Percentiles rank a stretch among this genome's conserved stretches.
Conservation (phyloP, 2,797 vertebrate genomes). For the Manis crassicaudata region DNA sequence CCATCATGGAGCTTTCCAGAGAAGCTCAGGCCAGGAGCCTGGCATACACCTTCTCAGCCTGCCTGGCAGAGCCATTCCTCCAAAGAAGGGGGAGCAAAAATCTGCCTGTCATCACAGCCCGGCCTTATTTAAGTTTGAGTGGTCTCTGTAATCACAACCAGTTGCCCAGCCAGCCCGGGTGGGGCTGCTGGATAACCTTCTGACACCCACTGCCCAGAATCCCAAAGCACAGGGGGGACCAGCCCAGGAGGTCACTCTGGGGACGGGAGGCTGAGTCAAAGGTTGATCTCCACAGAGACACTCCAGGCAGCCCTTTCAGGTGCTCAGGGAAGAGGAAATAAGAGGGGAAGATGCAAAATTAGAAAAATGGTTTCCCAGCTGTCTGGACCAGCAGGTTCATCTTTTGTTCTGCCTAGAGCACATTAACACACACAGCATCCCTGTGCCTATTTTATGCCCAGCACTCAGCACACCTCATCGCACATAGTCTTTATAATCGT, state of each 20-base stretch:
- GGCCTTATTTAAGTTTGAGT: constrained; percentile 60
- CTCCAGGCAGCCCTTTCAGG: background rate
- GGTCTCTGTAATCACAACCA: constrained; percentile 61
- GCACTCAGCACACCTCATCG: background rate
- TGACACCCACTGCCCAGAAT: constrained; percentile 9
- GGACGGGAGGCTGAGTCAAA: background rate
- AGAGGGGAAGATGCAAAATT: background rate
- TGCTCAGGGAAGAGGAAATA: background rate
- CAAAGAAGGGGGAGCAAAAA: constrained; percentile 44
- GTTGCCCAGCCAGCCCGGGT: constrained; percentile 60
- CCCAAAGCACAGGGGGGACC: constrained; percentile 62
- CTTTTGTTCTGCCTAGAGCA: background rate
- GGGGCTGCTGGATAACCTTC: constrained; percentile 46
- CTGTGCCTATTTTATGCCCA: background rate
- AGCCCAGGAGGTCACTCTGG: background rate
- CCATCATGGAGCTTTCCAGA: too few relatives aligned
- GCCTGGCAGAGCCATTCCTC: background rate
- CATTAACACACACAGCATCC: too few relatives aligned
- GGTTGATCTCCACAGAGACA: background rate
- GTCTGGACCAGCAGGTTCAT: background rate
- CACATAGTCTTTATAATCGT: too few relatives aligned
- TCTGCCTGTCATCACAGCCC: constrained; percentile 53
- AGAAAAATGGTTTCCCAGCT: background rate
- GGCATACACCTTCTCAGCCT: too few relatives aligned
- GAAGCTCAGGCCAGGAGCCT: too few relatives aligned